Percentiles rank a stretch among this genome's conserved stretches.
phyloP scores from a whole-genome alignment of 2,888 invertebrate species.

The Volucella zonaria region DNA sequence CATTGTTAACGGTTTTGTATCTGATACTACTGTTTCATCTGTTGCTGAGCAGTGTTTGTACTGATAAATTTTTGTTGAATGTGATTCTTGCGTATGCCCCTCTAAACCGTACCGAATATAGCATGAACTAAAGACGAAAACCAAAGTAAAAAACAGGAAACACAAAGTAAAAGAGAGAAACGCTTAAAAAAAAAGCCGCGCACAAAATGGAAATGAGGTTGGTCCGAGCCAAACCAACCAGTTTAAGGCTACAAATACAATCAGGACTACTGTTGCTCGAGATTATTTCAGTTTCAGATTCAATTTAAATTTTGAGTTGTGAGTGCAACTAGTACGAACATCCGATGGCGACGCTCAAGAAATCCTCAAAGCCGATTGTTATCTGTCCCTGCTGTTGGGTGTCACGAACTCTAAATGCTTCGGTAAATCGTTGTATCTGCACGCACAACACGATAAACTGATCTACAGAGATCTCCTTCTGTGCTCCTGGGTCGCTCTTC shows the following conservation, averaged over 20 bases:
- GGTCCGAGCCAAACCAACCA: conserved; percentile 31
- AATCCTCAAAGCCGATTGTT: conserved; percentile 95
- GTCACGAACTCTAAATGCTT: conserved; percentile 92
- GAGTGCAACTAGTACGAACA: conserved; percentile 83
- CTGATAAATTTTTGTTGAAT: conserved; percentile 52
- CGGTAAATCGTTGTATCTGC: conserved; percentile 93
- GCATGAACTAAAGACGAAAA: conserved; percentile 30
- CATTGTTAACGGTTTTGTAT: conserved; percentile 58
- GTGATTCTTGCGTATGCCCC: conserved; percentile 34
- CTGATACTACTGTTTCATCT: conserved; percentile 51
- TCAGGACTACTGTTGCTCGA: conserved; percentile 45
- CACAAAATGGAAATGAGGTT: conserved; percentile 22
- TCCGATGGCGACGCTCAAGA: conserved; percentile 91
- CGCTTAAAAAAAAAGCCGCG: neutral
- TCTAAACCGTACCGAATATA: conserved; percentile 15
- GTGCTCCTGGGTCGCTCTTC: conserved; percentile 87
- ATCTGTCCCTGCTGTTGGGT: conserved; percentile 91
- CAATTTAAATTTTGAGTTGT: neutral
- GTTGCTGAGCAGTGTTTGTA: conserved; percentile 67
- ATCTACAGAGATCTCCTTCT: conserved; percentile 89
- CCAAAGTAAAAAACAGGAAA: conserved; percentile 5
- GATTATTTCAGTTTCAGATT: conserved; percentile 39
- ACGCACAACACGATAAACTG: conserved; percentile 94
- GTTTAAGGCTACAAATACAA: conserved; percentile 57
- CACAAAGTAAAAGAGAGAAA: neutral